These are phyloP conservation scores for Mythimna lalbum DNA, from an alignment of 2,888 invertebrate genomes.

Conservation along the genomic window DNA sequence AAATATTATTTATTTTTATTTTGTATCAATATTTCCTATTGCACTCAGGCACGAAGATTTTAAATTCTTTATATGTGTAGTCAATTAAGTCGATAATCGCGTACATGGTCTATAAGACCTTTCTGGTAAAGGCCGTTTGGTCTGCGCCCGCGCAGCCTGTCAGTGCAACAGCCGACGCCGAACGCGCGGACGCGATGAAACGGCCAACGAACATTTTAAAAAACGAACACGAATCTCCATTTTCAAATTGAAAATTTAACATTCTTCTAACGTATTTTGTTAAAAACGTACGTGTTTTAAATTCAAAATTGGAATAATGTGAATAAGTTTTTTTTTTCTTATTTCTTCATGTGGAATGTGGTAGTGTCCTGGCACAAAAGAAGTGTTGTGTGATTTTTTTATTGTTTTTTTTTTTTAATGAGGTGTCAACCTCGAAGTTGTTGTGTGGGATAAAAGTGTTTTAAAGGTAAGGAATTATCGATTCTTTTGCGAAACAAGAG, in stretches of 20 bases:
- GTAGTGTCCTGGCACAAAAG: slow-evolving; percentile 81
- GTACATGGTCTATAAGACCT: slow-evolving; percentile 63
- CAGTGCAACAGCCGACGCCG: slow-evolving; percentile 75
- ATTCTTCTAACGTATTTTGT: slow-evolving; percentile 67
- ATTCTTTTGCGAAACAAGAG: slow-evolving; percentile 55
- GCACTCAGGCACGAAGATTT: slow-evolving; percentile 32
- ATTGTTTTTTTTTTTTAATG: slow-evolving; percentile 74
- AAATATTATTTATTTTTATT: slow-evolving; percentile 52
- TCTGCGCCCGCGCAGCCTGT: slow-evolving; percentile 73
- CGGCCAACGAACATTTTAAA: slow-evolving; percentile 80
- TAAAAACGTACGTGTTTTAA: slow-evolving; percentile 62
- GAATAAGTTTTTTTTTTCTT: slow-evolving; percentile 70
- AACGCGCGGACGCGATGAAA: slow-evolving; percentile 88
- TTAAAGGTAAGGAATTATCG: slow-evolving; percentile 69
- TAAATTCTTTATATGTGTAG: slow-evolving; percentile 39
- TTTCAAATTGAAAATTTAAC: slow-evolving; percentile 67
- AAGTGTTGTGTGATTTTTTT: slow-evolving; percentile 80
- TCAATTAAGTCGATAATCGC: slow-evolving; percentile 62
- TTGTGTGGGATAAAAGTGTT: slow-evolving; percentile 65
- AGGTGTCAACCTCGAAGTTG: slow-evolving; percentile 71
- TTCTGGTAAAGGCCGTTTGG: slow-evolving; percentile 60
- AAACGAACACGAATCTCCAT: slow-evolving; percentile 80
- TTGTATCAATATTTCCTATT: slow-evolving; percentile 28
- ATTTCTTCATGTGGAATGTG: slow-evolving; percentile 80
- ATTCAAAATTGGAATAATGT: slow-evolving; percentile 80